Base-by-base conservation (phyloP, 2,888 invertebrate species). In the Caenorhabditis imperialis region DNA sequence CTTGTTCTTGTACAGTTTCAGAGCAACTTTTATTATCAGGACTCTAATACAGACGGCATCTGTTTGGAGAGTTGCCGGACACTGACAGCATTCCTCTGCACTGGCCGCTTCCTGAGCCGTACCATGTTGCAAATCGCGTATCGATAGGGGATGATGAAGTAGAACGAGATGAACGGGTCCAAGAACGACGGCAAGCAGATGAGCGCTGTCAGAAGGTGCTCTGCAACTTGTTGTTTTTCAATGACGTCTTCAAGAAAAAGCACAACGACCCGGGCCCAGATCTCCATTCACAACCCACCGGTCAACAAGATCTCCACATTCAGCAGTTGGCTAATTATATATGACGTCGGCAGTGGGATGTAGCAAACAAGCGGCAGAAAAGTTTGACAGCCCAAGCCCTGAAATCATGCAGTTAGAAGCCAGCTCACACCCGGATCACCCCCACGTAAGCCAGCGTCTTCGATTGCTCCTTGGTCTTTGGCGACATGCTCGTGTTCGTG, bases 361-460 rank as follows among this genome's bases (percentile, higher is more conserved):
- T 61, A 70, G 20, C 61, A 61, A 22, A 61, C 35, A 20, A 70
- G 25, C 14, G 70, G 70, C n/a, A 70, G 50, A 33, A 61, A 48
- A 4, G 61, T 70, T 48, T 61, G 61, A 12, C 27, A 61, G 10
- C 40, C 70, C 16, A 70, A 42, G 1, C 61, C 70, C 70, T 70
- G 47, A 20, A 69, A 53, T 25, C 38, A 33, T 12, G 27, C 20
- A 23, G 35, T 48, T 61, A 18, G 5, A 12, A 5, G 6, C 33
- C 45, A n/a, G 30, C n/a, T 38, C 25, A 35, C n/a, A 51, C 27
- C n/a, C 4, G 20, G 5, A 51, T 25, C n/a, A 30, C 35, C 22
- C 55, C 35, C 50, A 71, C 70, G 37, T 67, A 67, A 57, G 57
- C 67, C 67, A 71, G 14, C 25, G 61, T 55, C 57, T 50, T 61